Evolutionary conservation across 2,113 vertebrate species (phyloP).

Genomic region (western clawed frog (Xenopus tropicalis)): DNA sequence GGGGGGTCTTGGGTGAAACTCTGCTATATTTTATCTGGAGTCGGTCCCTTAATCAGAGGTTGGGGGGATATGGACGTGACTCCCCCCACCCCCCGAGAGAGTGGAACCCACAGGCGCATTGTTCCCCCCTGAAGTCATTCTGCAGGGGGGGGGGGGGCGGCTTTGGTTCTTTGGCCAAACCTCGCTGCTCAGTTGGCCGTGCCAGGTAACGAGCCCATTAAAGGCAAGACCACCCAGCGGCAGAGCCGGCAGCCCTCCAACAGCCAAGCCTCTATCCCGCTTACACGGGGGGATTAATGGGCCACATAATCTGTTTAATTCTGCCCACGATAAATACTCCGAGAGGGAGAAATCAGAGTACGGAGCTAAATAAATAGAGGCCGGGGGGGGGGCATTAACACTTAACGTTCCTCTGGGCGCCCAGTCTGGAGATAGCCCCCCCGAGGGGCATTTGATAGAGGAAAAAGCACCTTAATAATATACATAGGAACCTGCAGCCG

Average conservation of each 20-base stretch:
- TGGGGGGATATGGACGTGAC: not conserved
- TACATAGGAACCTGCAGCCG: no score
- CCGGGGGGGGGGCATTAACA: not conserved
- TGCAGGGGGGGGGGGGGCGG: not conserved
- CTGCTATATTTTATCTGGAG: slow-evolving; percentile 3
- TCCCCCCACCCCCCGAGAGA: not conserved
- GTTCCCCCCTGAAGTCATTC: slow-evolving; percentile 12
- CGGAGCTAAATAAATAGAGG: slow-evolving; percentile 17
- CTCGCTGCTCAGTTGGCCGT: slow-evolving; percentile 21
- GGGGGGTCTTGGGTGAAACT: no score
- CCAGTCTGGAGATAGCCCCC: no score
- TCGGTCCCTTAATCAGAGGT: not conserved
- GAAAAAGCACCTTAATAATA: no score
- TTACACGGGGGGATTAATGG: slow-evolving; percentile 37
- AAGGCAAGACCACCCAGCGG: slow-evolving; percentile 27
- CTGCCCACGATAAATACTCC: slow-evolving; percentile 39
- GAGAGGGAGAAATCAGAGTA: slow-evolving; percentile 34
- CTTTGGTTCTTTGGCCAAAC: slow-evolving; percentile 33
- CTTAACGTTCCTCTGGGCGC: not conserved
- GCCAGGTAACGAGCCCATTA: slow-evolving; percentile 43
- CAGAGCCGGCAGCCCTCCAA: slow-evolving; percentile 28
- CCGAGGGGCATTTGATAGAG: no score
- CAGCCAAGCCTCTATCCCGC: slow-evolving; percentile 33
- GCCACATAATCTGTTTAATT: slow-evolving; percentile 42
- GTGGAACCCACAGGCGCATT: slow-evolving; percentile 2